Evolutionary conservation across 2,888 invertebrate species (phyloP), one percentile per base, ranked within the genome.

Genomic region (Eilema caniola): DNA sequence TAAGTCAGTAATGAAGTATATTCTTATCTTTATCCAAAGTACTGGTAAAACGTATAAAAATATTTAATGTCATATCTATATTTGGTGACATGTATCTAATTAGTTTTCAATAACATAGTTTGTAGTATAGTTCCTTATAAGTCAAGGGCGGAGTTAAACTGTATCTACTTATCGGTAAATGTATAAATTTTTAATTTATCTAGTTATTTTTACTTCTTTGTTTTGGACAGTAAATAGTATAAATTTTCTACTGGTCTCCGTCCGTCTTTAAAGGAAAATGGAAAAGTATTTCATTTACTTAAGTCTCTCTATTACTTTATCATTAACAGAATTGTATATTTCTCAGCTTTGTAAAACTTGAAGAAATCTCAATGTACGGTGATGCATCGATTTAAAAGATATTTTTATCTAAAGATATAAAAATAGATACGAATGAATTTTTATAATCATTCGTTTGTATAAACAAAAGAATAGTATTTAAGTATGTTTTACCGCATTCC

Each of bases 121-220:
- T 11, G 16, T 59, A 16, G 16, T 59, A 16, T 28, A 59, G 24
- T 59, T 59, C 16, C 28, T 59, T 16, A 25, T 16, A 12, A 59
- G 16, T 16, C 59, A 25, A 59, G 59, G 25, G 7, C 59, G 7
- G 14, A 14, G 25, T 28, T 20, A 25, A 59, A 53, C n/a, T 2
- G 10, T n/a, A 61, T 61, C 61, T 33, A 28, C 28, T 31, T n/a
- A 61, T 61, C 61, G n/a, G n/a, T 14, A 61, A 25, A 61, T 31
- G 28, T 61, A 33, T 33, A 31, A 31, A 31, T 20, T 61, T n/a
- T 16, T 20, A 31, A 31, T 31, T 10, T n/a, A 61, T 1, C 1
- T 33, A n/a, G 61, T 61, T 31, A n/a, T 20, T 16, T 61, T n/a
- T 61, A 31, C 20, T 20, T 20, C 31, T 20, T 8, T 20, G 2